Evolutionary conservation across 2,113 vertebrate species (phyloP), one percentile per base, ranked within the genome.

Genomic region (Poicephalus gulielmi): DNA sequence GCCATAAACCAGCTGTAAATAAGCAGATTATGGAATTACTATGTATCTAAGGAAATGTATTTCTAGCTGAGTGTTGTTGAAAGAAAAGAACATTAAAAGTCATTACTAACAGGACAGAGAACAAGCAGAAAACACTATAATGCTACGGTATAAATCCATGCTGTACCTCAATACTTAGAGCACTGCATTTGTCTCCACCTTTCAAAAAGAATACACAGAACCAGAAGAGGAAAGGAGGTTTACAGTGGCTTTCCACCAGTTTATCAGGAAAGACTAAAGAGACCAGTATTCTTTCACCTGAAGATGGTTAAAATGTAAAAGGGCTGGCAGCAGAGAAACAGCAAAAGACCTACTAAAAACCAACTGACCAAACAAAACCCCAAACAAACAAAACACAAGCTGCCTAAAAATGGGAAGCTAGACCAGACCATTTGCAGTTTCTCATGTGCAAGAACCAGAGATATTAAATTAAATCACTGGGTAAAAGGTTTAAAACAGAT

Each of bases 31-130:
- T 24, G 43, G 70, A 73, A 46, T n/a, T 88, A 57, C 28, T 63
- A 63, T 16, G 41, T 7, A 10, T 59, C 57, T 35, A 59, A 24
- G 33, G 57, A 59, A 35, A 59, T 20, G 22, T 13, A 78, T 50
- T 80, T 96, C 50, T 70, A 63, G 59, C 27, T 4, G 4, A 67
- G 6, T 5, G 3, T 11, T 86, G 44, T 49, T 92, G 8, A 46
- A 14, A 86, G 78, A 73, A 85, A 80, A 78, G 46, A 88, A 88
- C 49, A 92, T 64, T 37, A 49, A 68, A 81, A 86, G 70, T 75
- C 39, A 78, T 60, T 92, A 47, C 37, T 73, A 50, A 53, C 3
- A 6, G 30, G 79, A 55, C 17, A 23, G 55, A 60, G 35, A 79
- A 79, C 62, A 68, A 85, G 63, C 23, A 90, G 70, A 85, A 93